Percentiles rank a stretch among this genome's conserved stretches.
phyloP scores from a whole-genome alignment of 2,113 vertebrate genomes.

The Meleagris gallopavo region DNA sequence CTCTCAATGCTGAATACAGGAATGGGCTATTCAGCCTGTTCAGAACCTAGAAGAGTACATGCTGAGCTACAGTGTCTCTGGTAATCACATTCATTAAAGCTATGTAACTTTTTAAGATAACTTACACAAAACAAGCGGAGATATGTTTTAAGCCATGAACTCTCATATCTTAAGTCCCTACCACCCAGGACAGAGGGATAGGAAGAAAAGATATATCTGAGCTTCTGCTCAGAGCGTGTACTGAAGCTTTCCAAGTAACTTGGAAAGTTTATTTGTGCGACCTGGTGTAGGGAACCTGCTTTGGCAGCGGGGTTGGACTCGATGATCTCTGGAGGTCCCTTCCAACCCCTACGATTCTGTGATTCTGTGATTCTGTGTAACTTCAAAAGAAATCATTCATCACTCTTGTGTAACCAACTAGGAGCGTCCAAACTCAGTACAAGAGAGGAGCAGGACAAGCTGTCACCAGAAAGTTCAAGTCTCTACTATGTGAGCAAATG shows the following conservation, averaged over 20 bases:
- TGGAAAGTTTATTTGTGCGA: background rate
- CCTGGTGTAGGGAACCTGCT: too few species aligned
- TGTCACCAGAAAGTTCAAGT: fast-evolving
- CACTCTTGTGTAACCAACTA: background rate
- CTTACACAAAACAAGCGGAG: background rate
- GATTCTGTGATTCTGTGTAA: too few species aligned
- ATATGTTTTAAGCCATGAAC: background rate
- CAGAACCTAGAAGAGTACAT: background rate
- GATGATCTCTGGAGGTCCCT: too few species aligned
- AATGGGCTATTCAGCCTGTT: background rate
- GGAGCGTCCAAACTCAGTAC: background rate
- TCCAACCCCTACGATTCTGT: too few species aligned
- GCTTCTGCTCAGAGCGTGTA: background rate
- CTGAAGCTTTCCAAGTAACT: background rate
- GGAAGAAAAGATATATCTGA: background rate
- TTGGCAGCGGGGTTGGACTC: too few species aligned
- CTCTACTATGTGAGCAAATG: background rate
- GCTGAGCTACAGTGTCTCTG: background rate
- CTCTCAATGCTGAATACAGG: background rate
- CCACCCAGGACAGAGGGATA: background rate
- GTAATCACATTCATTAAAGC: background rate
- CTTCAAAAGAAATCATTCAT: background rate
- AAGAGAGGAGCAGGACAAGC: background rate
- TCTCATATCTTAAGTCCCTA: background rate
- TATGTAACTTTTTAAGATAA: background rate